These are phyloP conservation scores for Drosophila yakuba DNA, from an alignment of 1,140 invertebrate genomes.

Conservation along the genomic window DNA sequence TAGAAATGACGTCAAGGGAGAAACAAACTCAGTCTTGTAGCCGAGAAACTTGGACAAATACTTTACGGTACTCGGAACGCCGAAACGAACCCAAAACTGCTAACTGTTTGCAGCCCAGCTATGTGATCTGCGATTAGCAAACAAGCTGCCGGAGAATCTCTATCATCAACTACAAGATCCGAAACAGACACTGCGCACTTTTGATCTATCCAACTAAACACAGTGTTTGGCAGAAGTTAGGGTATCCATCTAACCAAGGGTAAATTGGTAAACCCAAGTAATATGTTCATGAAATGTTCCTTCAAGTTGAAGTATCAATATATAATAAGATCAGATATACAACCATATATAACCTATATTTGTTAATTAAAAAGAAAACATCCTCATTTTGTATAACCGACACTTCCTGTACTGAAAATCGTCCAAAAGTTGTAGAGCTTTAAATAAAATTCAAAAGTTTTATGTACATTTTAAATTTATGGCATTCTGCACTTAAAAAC, in stretches of 20 bases:
- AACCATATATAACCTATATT: too few relatives aligned
- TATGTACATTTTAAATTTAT: neutral
- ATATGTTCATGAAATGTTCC: too few relatives aligned
- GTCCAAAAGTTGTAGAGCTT: neutral
- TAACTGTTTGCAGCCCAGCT: conserved; percentile 67
- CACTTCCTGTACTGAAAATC: neutral
- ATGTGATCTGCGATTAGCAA: conserved; percentile 74
- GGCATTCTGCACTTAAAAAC: neutral
- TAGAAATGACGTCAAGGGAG: conserved; percentile 65
- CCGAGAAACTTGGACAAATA: conserved; percentile 73
- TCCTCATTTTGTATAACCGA: too few relatives aligned
- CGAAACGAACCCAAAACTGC: conserved; percentile 50
- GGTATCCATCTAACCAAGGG: neutral
- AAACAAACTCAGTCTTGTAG: conserved; percentile 60
- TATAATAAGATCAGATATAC: too few relatives aligned
- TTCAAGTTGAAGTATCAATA: too few relatives aligned
- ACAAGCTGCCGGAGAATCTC: conserved; percentile 56
- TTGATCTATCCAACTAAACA: conserved; percentile 45
- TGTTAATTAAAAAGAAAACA: too few relatives aligned
- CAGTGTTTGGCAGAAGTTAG: conserved; percentile 8
- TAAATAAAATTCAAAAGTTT: neutral
- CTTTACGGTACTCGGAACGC: conserved; percentile 69
- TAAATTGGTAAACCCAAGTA: too few relatives aligned
- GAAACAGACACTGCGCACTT: conserved; percentile 49
- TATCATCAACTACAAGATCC: conserved; percentile 67